These are phyloP conservation scores for Sitobion miscanthi DNA, from an alignment of 1,140 invertebrate genomes.

Conservation along the genomic window DNA sequence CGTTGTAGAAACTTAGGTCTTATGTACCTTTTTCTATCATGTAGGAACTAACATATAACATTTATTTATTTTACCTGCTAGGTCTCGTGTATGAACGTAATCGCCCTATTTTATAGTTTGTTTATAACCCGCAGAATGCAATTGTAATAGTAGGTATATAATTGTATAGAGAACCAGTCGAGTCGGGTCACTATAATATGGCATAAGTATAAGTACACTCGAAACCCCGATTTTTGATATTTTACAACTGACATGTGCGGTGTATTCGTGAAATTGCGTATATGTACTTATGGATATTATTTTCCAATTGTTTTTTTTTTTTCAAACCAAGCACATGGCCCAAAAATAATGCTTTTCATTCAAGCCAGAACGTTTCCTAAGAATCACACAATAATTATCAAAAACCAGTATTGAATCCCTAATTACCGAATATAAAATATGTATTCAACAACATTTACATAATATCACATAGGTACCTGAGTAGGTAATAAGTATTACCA, in stretches of 20 bases:
- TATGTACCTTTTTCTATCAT: no score
- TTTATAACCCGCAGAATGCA: background rate
- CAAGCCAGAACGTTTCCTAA: background rate
- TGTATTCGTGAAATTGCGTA: background rate
- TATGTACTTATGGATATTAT: background rate
- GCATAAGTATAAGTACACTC: background rate
- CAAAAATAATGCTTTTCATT: background rate
- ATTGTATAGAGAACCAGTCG: background rate
- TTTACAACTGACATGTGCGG: background rate
- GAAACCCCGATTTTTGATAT: fast-evolving
- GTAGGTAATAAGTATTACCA: no score
- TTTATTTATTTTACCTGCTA: no score
- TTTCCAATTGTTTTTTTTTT: background rate
- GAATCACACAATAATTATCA: background rate
- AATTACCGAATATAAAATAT: background rate
- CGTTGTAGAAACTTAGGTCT: no score
- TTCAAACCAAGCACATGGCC: background rate
- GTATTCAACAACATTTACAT: background rate
- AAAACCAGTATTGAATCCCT: background rate
- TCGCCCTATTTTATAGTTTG: no score
- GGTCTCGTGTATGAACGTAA: no score
- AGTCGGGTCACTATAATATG: background rate
- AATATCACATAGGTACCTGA: background rate
- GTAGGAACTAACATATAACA: no score
- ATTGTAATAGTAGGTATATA: background rate